phyloP scores from a whole-genome alignment of 2,113 vertebrate genomes.

The Caretta caretta region DNA sequence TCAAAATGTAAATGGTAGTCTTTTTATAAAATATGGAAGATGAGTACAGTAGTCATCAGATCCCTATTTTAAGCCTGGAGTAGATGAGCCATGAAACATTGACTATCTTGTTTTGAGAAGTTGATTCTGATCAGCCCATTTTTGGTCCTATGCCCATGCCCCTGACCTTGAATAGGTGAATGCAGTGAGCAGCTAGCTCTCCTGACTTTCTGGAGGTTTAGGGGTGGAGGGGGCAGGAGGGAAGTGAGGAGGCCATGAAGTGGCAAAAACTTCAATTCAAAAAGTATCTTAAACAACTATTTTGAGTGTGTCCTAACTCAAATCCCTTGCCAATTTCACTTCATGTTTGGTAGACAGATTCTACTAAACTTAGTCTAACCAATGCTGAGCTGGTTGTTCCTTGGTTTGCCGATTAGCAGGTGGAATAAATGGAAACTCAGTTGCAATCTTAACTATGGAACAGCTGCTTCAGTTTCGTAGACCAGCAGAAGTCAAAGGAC shows the following conservation, averaged over 20 bases:
- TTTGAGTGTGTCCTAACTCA: not conserved
- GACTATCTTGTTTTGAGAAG: constrained; percentile 34
- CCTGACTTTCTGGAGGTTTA: not conserved
- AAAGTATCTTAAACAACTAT: not conserved
- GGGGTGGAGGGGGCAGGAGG: not conserved
- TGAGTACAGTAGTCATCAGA: not conserved
- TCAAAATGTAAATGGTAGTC: not conserved
- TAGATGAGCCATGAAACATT: not conserved
- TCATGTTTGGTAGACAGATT: not conserved
- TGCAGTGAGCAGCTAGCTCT: not conserved
- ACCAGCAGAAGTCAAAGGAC: not conserved
- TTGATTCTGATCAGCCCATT: not conserved
- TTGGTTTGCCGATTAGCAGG: not conserved
- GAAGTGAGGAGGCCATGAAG: not conserved
- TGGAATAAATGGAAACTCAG: not conserved
- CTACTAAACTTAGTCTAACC: not conserved
- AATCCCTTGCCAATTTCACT: not conserved
- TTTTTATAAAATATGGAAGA: constrained; percentile 16
- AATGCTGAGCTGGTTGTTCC: not conserved
- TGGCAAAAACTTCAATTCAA: not conserved
- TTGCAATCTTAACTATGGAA: constrained; percentile 11
- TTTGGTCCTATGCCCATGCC: not conserved
- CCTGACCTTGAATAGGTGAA: not conserved
- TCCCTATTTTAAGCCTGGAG: not conserved
- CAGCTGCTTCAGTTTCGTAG: not conserved